Evolutionary conservation across 2,888 invertebrate genomes (phyloP), one percentile per base, ranked within the genome.

Genomic region (Willowsia nigromaculata): DNA sequence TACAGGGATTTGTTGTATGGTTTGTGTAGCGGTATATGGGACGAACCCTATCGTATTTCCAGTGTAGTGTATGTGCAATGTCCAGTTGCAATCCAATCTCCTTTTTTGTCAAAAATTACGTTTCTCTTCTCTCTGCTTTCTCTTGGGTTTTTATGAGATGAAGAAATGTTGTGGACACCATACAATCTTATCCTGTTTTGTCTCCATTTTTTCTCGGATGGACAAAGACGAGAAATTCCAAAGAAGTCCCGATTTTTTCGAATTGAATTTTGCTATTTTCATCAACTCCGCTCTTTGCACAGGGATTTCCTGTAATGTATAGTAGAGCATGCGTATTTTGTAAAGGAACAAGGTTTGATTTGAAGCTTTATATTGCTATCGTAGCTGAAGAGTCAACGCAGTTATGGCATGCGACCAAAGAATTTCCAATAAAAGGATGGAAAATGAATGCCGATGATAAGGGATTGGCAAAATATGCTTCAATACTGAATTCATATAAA

Each of bases 381-480:
- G 13, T 85, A 71, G 68, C 11, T n/a, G 68, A 18, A 22, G n/a
- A 78, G 56, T 56, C 25, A 53, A 78, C 37, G 53, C 53, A 85
- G 53, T 53, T 30, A 37, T 74, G 88, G 88, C 82, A 88, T 88
- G 86, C 68, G 80, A 86, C 88, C 88, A 74, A 82, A 82, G 87
- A 81, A 88, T 87, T 82, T 88, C 82, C 88, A 88, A 88, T 88
- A 88, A 88, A 87, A 56, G 47, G n/a, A 15, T 74, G n/a, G 47
- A 30, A 27, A 33, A 37, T 56, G 43, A 15, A 68, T 82, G 68
- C 53, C 59, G 68, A 47, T 85, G 18, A 62, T 25, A 78, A 37
- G 25, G 56, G 78, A 53, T 76, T 76, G 78, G 37, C 78, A 78
- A 15, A 78, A 78, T 37, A 68, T 59, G 68, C 47, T 43, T 71